Conservation (phyloP, 2,888 invertebrate species). For the Calameuta idolon region DNA sequence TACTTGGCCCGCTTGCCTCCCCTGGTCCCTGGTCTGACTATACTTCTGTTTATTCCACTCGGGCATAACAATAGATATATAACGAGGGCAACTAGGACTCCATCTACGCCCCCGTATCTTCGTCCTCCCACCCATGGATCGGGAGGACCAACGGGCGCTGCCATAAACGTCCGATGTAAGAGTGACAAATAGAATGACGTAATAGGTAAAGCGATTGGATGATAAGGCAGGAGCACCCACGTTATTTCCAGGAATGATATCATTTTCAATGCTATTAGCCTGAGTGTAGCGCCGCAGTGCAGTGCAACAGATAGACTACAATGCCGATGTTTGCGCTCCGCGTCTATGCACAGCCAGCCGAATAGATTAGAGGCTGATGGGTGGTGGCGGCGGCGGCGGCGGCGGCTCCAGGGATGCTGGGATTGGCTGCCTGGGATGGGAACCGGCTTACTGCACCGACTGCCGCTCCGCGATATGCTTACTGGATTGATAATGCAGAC, state of each 20-base stretch:
- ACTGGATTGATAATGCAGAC: conserved; percentile 53
- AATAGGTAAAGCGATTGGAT: not conserved
- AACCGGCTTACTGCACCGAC: conserved; percentile 35
- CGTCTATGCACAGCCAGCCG: conserved; percentile 40
- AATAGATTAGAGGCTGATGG: conserved; percentile 55
- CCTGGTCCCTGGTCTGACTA: not conserved
- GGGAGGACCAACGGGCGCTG: not conserved
- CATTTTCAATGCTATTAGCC: conserved; percentile 54
- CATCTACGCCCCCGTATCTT: no score
- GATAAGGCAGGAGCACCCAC: not conserved
- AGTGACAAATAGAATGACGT: not conserved
- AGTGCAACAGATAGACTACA: conserved; percentile 52
- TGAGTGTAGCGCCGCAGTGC: conserved; percentile 45
- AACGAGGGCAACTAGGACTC: not conserved
- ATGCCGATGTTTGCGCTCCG: conserved; percentile 49
- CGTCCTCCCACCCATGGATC: not conserved
- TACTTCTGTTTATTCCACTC: not conserved
- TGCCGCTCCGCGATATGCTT: conserved; percentile 54
- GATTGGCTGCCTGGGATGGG: conserved; percentile 33
- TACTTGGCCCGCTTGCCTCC: not conserved
- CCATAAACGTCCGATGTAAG: not conserved
- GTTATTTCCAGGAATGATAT: conserved; percentile 38
- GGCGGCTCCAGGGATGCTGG: conserved; percentile 26
- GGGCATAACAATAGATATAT: not conserved
- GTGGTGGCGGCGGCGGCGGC: no score